Evolutionary conservation across 2,888 invertebrate genomes (phyloP), one percentile per base, ranked within the genome.

Genomic region (Cerceris rybyensis): DNA sequence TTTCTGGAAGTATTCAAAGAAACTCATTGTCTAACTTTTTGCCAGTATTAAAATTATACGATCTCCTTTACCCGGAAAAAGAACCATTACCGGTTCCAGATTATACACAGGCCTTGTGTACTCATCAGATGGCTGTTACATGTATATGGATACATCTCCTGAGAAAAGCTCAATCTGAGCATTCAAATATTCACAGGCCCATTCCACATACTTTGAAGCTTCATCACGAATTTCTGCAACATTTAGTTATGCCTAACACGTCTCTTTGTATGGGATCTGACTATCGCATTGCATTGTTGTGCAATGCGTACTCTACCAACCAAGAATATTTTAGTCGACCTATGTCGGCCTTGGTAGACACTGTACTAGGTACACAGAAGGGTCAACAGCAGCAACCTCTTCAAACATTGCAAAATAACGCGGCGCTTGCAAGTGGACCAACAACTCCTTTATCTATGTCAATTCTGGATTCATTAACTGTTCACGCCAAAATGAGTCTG

Each of bases 121-220:
- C 97, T 7, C 96, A 97, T 90, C 96, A 97, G 91, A 97, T 98
- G 96, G 98, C 99, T 0, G 96, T 97, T 80, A 97, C 98, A 11
- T 98, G 98, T 89, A 98, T 99, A 91, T 99, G 98, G 98, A 97
- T 98, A 91, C 98, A 98, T 93, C 94, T 99, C 76, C 94, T 98
- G 86, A 98, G 97, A 91, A 99, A 98, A 93, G 98, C 98, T 0
- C 97, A 98, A 91, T 94, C 96, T 2, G 98, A 98, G 90, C 96
- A 96, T 88, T 95, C 96, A 80, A 96, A 96, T 83, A 95, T 97
- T 89, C 95, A 95, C 77, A 93, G 96, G 63, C 96, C 96, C 0
- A 95, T 98, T 90, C 98, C 98, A 0, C 95, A 95, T 83, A 96
- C 97, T 57, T 93, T 98, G 9, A 96, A 96, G 93, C 95, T 95